Evolutionary conservation across 1,140 invertebrate genomes (phyloP).

Genomic region (Mizuhopecten yessoensis): DNA sequence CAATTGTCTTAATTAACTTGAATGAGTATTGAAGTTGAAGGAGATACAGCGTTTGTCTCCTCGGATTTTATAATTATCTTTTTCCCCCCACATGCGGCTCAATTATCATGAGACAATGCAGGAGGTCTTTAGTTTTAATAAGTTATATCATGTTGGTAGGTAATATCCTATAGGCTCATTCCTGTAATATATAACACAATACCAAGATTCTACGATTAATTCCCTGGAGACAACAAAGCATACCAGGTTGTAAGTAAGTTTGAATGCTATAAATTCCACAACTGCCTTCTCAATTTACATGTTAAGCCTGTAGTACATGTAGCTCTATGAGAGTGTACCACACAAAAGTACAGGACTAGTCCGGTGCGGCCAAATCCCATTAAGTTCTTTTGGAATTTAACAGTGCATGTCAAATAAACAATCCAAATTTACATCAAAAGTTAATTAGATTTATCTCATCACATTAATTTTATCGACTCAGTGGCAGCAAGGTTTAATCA

Average conservation of each 20-base stretch:
- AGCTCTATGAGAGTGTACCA: not conserved
- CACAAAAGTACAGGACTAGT: not conserved
- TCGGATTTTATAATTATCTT: too few relatives aligned
- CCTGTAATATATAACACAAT: not conserved
- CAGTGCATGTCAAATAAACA: conserved; percentile 33
- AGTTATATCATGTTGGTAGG: not conserved
- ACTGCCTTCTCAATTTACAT: conserved; percentile 11
- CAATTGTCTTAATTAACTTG: too few relatives aligned
- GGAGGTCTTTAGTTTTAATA: too few relatives aligned
- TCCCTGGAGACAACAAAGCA: conserved; percentile 12
- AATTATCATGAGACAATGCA: too few relatives aligned
- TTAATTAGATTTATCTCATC: conserved; percentile 40
- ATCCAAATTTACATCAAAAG: conserved; percentile 20
- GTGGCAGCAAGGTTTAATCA: conserved; percentile 33
- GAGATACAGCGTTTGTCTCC: too few relatives aligned
- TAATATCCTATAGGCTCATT: not conserved
- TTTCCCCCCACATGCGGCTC: too few relatives aligned
- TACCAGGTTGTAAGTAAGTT: conserved; percentile 17
- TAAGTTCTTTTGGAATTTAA: conserved; percentile 36
- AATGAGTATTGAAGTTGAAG: too few relatives aligned
- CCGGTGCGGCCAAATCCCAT: not conserved
- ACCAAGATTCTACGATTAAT: not conserved
- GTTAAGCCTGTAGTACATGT: not conserved
- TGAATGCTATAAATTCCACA: conserved; percentile 21
- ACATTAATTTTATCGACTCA: conserved; percentile 35